phyloP scores from a whole-genome alignment of 1,140 invertebrate genomes.

The Drosophila seguyi region DNA sequence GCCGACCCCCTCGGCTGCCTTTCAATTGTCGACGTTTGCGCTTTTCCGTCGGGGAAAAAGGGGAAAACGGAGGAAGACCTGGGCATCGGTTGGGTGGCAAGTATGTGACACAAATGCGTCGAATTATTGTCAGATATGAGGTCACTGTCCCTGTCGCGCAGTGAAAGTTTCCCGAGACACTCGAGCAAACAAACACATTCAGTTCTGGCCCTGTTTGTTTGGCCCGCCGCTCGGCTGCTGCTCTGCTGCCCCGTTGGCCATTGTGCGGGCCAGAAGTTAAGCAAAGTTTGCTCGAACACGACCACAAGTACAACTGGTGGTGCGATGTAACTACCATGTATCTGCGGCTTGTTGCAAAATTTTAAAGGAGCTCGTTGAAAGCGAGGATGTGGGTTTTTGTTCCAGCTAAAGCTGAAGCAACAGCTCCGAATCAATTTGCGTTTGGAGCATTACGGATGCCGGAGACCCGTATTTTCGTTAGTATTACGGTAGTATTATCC shows the following conservation, averaged over 20 bases:
- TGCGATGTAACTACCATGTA: slow-evolving; percentile 41
- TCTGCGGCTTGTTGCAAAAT: slow-evolving; percentile 56
- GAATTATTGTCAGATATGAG: slow-evolving; percentile 80
- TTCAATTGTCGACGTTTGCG: slow-evolving; percentile 75
- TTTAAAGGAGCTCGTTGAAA: slow-evolving; percentile 41
- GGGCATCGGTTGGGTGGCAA: slow-evolving; percentile 5
- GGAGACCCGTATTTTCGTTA: slow-evolving; percentile 40
- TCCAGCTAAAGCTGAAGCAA: slow-evolving; percentile 3
- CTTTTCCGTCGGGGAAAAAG: slow-evolving; percentile 44
- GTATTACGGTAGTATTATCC: slow-evolving; percentile 28
- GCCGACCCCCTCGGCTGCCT: slow-evolving; percentile 15
- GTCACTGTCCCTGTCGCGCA: slow-evolving; percentile 75
- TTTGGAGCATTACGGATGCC: slow-evolving; percentile 14
- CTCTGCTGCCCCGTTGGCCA: slow-evolving; percentile 9
- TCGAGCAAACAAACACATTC: slow-evolving; percentile 36
- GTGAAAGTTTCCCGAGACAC: slow-evolving; percentile 69
- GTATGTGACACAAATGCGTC: slow-evolving; percentile 79
- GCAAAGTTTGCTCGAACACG: slow-evolving; percentile 70
- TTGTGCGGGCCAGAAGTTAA: slow-evolving; percentile 63
- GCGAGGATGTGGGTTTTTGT: slow-evolving; percentile 17
- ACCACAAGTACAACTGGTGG: slow-evolving; percentile 55
- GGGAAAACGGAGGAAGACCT: background rate
- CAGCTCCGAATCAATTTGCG: slow-evolving; percentile 41
- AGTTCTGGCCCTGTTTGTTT: slow-evolving; percentile 63
- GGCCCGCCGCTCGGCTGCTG: slow-evolving; percentile 11